phyloP scores from a whole-genome alignment of 2,797 vertebrate genomes.

The Falco berigora region DNA sequence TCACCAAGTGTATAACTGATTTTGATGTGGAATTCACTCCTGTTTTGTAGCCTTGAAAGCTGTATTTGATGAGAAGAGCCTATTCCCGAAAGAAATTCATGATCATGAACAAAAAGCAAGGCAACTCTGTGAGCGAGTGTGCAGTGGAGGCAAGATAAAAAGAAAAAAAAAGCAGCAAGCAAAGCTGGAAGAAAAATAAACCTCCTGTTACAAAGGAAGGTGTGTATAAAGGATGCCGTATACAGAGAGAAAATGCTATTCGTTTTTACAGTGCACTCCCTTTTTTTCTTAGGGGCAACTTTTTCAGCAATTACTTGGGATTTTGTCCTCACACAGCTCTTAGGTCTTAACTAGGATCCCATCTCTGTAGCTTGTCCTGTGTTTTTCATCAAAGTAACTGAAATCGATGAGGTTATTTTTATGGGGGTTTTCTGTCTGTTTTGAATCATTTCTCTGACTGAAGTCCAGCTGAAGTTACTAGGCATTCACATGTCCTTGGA shows the following conservation, averaged over 20 bases:
- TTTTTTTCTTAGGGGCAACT: neutral
- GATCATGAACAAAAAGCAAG: constrained; percentile 66
- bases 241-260: neutral
- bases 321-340: neutral
- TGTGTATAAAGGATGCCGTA: neutral
- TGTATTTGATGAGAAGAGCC: constrained; percentile 74
- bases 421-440: neutral
- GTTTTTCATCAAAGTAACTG: neutral
- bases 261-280: neutral
- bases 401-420: neutral
- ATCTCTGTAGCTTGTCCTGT: neutral
- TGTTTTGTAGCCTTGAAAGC: constrained; percentile 71
- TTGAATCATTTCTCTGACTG: neutral
- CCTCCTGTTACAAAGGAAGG: neutral
- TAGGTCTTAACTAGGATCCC: neutral
- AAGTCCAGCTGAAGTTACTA: neutral
- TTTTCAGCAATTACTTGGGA: neutral
- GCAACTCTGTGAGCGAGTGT: constrained; percentile 24
- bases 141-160: constrained; percentile 50
- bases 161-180: constrained; percentile 51
- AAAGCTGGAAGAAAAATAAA: constrained; percentile 59
- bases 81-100: constrained; percentile 76
- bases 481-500: neutral
- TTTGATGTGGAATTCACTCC: constrained; percentile 51
- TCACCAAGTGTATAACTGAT: constrained; percentile 24